Base-by-base conservation (phyloP, 2,888 invertebrate genomes). In the Orthosia gothica region DNA sequence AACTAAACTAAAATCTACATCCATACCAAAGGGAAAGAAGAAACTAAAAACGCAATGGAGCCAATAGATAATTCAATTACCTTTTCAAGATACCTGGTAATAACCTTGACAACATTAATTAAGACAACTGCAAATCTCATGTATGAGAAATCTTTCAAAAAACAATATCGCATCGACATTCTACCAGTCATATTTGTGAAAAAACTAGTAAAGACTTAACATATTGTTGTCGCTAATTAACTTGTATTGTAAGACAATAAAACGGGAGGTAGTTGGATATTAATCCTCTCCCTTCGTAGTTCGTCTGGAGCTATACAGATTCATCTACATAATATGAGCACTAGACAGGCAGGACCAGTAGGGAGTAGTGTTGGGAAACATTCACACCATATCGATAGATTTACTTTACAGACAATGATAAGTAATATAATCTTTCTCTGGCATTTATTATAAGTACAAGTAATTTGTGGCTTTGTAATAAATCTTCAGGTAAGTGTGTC, bases 321-420 rank as follows among this genome's bases (percentile, higher is more conserved):
- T 69, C 64, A 87, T 81, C 74, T 83, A 81, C 86, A 79, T 85
- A 81, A 74, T 76, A 85, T 79, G 81, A 79, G 73, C 74, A 71
- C 76, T 78, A 87, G 63, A 59, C 40, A 67, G 49, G 61, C 45
- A 67, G 49, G 61, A 68, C 70, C 49, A 58, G 70, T 63, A 74
- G 63, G 12, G 18, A 18, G 12, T 65, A 84, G 76, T 57, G 83
- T 2, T 64, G 75, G 49, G 62, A 61, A 50, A 50, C 3, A 23
- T 9, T 7, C 2, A 15, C 3, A n/a, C 1, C 3, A 15, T 77
- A 74, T 84, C 84, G 84, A 86, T 77, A 69, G n/a, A 72, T 52
- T 66, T 16, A 59, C n/a, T 59, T 13, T 7, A 40, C 40, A 40
- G 40, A 40, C 40, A 40, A 40, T 9, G 40, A 9, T 32, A 26